Percentiles rank a stretch among this genome's conserved stretches.
Conservation (phyloP, 2,888 invertebrate genomes). For the Cheilosia grossa region DNA sequence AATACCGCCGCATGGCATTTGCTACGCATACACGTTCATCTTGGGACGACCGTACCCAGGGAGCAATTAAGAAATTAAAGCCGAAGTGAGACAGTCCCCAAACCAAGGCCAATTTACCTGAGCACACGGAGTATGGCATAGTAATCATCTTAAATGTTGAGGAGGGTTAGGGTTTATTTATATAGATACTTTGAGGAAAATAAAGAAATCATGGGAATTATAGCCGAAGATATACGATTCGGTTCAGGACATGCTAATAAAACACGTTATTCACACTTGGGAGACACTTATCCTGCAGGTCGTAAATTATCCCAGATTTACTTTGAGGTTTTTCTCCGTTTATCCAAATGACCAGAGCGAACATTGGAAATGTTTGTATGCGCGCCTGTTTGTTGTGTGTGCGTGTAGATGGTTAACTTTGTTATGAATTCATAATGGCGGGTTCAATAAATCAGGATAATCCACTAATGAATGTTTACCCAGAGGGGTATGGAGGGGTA, state of each 20-base stretch:
- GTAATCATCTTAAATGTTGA: slow-evolving; percentile 9
- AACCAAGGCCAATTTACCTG: background rate
- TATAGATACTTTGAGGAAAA: slow-evolving; percentile 3
- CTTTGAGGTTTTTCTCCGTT: slow-evolving; percentile 27
- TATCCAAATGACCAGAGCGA: slow-evolving; percentile 32
- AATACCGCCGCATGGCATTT: background rate
- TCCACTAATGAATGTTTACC: slow-evolving; percentile 53
- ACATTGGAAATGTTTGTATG: slow-evolving; percentile 22
- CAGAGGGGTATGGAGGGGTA: slow-evolving; percentile 9
- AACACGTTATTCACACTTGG: slow-evolving; percentile 67
- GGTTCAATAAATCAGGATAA: slow-evolving; percentile 59
- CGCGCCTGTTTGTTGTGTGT: too few relatives aligned
- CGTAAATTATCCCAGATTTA: slow-evolving; percentile 64
- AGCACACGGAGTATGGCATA: slow-evolving; percentile 7
- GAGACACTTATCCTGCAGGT: slow-evolving; percentile 60
- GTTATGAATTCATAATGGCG: slow-evolving; percentile 47
- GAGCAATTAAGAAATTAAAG: slow-evolving; percentile 64
- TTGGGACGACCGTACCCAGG: slow-evolving; percentile 35
- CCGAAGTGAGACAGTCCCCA: slow-evolving; percentile 12
- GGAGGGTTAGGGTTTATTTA: background rate
- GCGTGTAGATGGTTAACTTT: background rate
- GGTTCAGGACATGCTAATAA: slow-evolving; percentile 56
- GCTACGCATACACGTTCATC: slow-evolving; percentile 19
- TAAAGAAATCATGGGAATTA: slow-evolving; percentile 54
- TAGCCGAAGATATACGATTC: slow-evolving; percentile 37